Evolutionary conservation across 2,888 invertebrate species (phyloP).

Genomic region (Rhodophaea formosa): DNA sequence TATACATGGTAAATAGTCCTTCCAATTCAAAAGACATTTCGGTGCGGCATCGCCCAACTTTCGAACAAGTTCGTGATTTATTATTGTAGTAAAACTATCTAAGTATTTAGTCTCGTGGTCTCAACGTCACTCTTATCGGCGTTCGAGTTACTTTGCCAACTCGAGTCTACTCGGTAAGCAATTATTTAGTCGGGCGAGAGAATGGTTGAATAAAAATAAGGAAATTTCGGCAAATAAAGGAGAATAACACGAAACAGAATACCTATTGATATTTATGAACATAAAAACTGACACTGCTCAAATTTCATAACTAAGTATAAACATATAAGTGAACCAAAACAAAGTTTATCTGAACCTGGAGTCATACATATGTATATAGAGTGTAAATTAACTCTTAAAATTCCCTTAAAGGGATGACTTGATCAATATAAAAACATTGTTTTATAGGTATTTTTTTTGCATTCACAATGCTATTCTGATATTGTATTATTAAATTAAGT

Average conservation of each 20-base stretch:
- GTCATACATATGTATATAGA: too few species aligned
- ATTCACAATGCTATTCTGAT: too few species aligned
- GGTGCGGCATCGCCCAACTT: constrained; percentile 41
- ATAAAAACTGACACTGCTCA: too few species aligned
- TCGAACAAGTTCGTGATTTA: constrained; percentile 63
- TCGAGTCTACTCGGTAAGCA: constrained; percentile 14
- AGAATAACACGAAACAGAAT: not conserved
- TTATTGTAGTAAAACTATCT: constrained; percentile 62
- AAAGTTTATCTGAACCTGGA: too few species aligned
- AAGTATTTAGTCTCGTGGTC: constrained; percentile 61
- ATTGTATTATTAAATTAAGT: too few species aligned
- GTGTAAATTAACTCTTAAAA: too few species aligned
- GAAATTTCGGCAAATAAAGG: not conserved
- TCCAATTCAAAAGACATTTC: constrained; percentile 32
- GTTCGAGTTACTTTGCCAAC: constrained; percentile 40
- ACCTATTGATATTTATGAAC: too few species aligned
- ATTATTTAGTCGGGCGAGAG: constrained; percentile 8
- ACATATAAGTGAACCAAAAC: too few species aligned
- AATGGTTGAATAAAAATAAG: not conserved
- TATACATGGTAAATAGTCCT: constrained; percentile 17
- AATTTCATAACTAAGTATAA: too few species aligned
- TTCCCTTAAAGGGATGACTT: too few species aligned
- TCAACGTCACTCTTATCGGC: constrained; percentile 58
- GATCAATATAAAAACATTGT: too few species aligned
- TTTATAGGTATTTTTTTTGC: too few species aligned